Base-by-base conservation (phyloP, 2,888 invertebrate species). In the Elegia similella region DNA sequence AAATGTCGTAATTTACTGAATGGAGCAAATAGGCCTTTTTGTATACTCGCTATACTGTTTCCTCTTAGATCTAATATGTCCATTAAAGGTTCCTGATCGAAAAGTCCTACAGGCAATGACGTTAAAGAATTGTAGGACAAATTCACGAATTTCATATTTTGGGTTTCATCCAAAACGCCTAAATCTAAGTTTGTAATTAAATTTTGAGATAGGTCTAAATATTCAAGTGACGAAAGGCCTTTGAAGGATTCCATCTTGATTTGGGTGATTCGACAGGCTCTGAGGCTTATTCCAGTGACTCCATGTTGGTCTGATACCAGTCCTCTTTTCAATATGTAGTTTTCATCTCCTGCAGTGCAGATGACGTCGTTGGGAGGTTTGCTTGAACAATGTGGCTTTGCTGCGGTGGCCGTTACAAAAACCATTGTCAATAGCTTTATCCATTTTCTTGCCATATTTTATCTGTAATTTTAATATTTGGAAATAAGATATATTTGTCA, bases 171-270 rank as follows among this genome's bases (percentile, higher is more conserved):
- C 1, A 86, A 59, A 7, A 78, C 76, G 2, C 80, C 83, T 1
- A 79, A 64, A 64, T 75, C 70, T 0, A 86, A 58, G n/a, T 57
- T 61, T 7, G 59, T 56, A 34, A 86, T 72, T 57, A 74, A 76
- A 60, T 86, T 86, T 7, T 67, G 47, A 5, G 84, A 82, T 16
- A 86, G 56, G 63, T 85, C 84, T 1, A 86, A 63, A 48, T 73
- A 66, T 65, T 75, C 63, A 1, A 84, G 62, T n/a, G 67, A 58
- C 15, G 67, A 67, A 12, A 83, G 63, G 10, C 71, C 66, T 42
- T 76, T 60, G 50, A 86, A 86, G 2, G 78, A 69, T 59, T 77
- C 78, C 1, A 56, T 64, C 12, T 78, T 76, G 0, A 86, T 59
- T 0, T 69, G 69, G 1, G 58, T 70, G 2, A 79, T 70, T 12